Evolutionary conservation across 2,113 vertebrate species (phyloP).

Genomic region (Pachycephala philippinensis): DNA sequence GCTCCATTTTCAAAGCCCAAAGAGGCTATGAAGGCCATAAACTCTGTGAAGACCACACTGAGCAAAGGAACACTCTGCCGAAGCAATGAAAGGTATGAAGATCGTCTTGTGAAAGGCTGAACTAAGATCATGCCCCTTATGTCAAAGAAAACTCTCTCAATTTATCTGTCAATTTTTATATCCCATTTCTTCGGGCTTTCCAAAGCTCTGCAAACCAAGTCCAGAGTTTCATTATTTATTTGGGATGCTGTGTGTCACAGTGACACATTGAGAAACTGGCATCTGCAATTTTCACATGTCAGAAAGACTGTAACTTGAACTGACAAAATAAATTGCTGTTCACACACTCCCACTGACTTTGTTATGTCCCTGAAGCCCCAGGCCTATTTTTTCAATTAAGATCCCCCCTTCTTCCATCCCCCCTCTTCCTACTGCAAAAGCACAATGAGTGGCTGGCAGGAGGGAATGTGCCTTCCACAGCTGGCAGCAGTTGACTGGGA

Average conservation of each 20-base stretch:
- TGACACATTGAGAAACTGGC: conserved; percentile 36
- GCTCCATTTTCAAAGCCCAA: background rate
- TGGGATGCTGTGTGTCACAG: conserved; percentile 20
- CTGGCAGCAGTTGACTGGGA: conserved; percentile 26
- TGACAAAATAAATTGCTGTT: conserved; percentile 55
- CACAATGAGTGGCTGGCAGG: conserved; percentile 8
- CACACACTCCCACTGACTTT: conserved; percentile 56
- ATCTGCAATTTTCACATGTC: conserved; percentile 59
- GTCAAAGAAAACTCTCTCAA: background rate
- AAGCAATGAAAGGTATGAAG: background rate
- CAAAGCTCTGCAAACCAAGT: background rate
- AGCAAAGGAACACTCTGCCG: background rate
- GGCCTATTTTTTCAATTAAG: conserved; percentile 65
- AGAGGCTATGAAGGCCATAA: background rate
- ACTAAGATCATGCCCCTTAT: background rate
- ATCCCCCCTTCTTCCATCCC: conserved; percentile 21
- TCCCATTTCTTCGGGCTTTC: background rate
- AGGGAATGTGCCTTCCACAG: conserved; percentile 46
- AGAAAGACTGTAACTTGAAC: conserved; percentile 50
- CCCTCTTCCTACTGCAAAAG: conserved; percentile 8
- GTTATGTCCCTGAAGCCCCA: conserved; percentile 35
- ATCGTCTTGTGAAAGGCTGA: background rate
- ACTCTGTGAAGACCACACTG: background rate
- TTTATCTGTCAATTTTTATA: background rate
- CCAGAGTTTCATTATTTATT: conserved; percentile 36